Evolutionary conservation across 2,888 invertebrate species (phyloP).

Genomic region (Nycteola revayana): DNA sequence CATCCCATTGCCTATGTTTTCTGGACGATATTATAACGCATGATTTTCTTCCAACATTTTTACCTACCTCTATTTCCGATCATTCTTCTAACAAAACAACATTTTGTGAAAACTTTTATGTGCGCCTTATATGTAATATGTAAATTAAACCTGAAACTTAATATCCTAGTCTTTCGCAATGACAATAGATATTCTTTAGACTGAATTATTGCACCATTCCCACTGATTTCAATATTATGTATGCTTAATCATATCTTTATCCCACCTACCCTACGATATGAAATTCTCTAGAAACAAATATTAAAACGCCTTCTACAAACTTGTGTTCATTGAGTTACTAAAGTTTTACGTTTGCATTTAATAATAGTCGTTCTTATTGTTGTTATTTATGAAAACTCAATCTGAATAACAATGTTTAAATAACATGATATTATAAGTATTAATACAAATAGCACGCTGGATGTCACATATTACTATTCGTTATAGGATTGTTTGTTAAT

Average conservation of each 20-base stretch:
- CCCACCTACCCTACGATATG: constrained; percentile 60
- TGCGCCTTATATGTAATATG: too few species aligned
- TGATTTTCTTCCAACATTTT: too few species aligned
- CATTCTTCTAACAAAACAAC: too few species aligned
- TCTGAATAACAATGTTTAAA: constrained; percentile 35
- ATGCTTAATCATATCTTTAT: constrained; percentile 44
- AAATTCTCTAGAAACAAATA: constrained; percentile 49
- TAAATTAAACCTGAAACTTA: too few species aligned
- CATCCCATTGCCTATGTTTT: too few species aligned
- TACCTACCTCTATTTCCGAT: too few species aligned
- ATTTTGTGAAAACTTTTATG: too few species aligned
- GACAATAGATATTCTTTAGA: constrained; percentile 41
- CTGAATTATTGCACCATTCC: constrained; percentile 53
- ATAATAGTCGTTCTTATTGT: constrained; percentile 40
- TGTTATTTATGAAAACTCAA: constrained; percentile 43
- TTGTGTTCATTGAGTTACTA: constrained; percentile 52
- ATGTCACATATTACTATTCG: constrained; percentile 47
- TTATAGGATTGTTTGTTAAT: constrained; percentile 28
- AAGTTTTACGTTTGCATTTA: constrained; percentile 53
- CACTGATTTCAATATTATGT: constrained; percentile 47
- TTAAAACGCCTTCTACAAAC: constrained; percentile 42
- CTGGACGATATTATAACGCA: too few species aligned
- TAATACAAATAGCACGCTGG: constrained; percentile 45
- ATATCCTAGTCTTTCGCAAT: constrained; percentile 29
- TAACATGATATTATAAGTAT: constrained; percentile 53